Conservation (phyloP, 1,140 invertebrate genomes). For the Cylas formicarius region DNA sequence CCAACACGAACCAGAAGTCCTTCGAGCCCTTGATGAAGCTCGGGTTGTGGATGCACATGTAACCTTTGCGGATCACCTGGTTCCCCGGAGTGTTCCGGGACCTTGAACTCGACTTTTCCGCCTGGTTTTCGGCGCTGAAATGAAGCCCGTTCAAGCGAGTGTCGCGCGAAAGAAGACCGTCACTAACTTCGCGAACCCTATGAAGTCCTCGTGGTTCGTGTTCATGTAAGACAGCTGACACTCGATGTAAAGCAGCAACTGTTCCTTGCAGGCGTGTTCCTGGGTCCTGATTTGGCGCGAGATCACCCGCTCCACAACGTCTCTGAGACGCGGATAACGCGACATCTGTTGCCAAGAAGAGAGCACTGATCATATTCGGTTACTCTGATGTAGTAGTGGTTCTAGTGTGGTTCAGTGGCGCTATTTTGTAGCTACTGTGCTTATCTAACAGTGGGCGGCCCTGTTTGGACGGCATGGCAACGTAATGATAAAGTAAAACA, state of each 20-base stretch:
- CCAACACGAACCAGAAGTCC: conserved; percentile 99
- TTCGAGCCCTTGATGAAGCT: conserved; percentile 93
- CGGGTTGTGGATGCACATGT: conserved; percentile 95
- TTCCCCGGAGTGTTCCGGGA: conserved; percentile 79
- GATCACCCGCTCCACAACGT: conserved; percentile 97
- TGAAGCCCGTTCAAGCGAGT: no score
- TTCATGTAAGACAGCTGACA: conserved; percentile 99
- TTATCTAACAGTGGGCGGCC: no score
- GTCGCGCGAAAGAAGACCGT: no score
- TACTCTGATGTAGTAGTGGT: no score
- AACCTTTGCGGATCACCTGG: conserved; percentile 98
- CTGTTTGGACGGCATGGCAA: no score
- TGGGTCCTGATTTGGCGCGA: conserved; percentile 85
- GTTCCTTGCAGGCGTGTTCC: conserved; percentile 94
- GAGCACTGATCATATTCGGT: no score
- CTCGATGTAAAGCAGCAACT: conserved; percentile 87
- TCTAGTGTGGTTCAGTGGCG: no score
- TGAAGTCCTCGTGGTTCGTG: conserved; percentile 99
- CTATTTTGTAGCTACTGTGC: no score
- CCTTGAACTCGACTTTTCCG: conserved; percentile 85
- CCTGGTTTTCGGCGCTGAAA: conserved; percentile 88
- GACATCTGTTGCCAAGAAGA: no score
- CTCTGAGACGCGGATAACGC: conserved; percentile 91
- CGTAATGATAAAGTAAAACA: no score
- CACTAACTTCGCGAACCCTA: conserved; percentile 95